phyloP scores from a whole-genome alignment of 2,113 vertebrate species.

The Strix aluco region DNA sequence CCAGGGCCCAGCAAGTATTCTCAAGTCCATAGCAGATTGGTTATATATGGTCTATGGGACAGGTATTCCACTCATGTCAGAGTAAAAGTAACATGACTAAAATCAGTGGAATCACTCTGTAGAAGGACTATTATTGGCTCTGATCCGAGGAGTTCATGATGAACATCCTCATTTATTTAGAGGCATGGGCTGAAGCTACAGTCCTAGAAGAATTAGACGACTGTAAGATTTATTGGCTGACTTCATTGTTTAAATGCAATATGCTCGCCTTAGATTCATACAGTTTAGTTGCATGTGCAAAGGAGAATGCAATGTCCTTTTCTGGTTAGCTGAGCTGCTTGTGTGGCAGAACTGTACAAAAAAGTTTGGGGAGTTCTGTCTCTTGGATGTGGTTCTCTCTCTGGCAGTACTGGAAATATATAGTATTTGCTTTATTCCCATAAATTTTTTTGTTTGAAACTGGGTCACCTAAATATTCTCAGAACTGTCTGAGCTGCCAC shows the following conservation, averaged over 20 bases:
- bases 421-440: not conserved
- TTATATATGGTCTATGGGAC: not conserved
- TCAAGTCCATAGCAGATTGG: not conserved
- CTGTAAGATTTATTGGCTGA: slow-evolving; percentile 21
- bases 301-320: slow-evolving; percentile 39
- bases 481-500: not conserved
- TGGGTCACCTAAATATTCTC: not conserved
- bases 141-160: not conserved
- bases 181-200: not conserved
- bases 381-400: not conserved
- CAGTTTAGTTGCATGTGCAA: not conserved
- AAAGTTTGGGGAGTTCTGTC: not conserved
- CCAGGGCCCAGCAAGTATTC: not conserved
- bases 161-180: not conserved
- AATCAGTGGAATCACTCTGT: not conserved
- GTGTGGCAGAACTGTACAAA: not conserved
- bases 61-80: not conserved
- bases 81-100: not conserved
- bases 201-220: not conserved
- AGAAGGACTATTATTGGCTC: not conserved
- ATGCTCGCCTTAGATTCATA: not conserved
- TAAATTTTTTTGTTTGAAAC: not conserved
- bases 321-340: slow-evolving; percentile 30
- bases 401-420: not conserved
- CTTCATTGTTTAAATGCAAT: slow-evolving; percentile 44